Evolutionary conservation across 2,113 vertebrate species (phyloP).

Genomic region (Tylochromis polylepis): DNA sequence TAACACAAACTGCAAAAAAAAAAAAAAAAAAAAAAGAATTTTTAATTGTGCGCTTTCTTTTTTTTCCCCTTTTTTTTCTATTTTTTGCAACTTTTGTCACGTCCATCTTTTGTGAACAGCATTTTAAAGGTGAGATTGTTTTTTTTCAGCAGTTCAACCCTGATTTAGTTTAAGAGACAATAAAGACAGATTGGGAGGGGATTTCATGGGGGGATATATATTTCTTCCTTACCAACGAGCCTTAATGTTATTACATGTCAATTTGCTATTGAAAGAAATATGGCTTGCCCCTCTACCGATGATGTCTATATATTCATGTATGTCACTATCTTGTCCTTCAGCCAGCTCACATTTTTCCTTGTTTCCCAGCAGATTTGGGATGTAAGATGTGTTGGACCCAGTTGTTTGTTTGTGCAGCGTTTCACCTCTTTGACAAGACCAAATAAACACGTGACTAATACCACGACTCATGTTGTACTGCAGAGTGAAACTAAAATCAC

Average conservation of each 20-base stretch:
- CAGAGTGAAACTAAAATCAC: slow-evolving; percentile 24
- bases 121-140: slow-evolving; percentile 35
- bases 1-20: slow-evolving; percentile 23
- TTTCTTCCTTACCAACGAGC: slow-evolving; percentile 55
- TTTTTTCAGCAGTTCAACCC: slow-evolving; percentile 17
- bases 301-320: slow-evolving; percentile 22
- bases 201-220: slow-evolving; percentile 3
- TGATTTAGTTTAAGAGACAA: slow-evolving; percentile 4
- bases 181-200: neutral
- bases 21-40: neutral
- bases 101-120: slow-evolving; percentile 11
- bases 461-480: slow-evolving; percentile 40
- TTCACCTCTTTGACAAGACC: slow-evolving; percentile 66
- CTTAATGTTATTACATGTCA: slow-evolving; percentile 44
- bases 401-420: slow-evolving; percentile 44
- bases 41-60: neutral
- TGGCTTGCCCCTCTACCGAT: slow-evolving; percentile 10
- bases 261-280: slow-evolving; percentile 27
- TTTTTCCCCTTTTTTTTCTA: neutral
- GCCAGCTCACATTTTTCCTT: slow-evolving; percentile 13
- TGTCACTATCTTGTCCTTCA: slow-evolving; percentile 28
- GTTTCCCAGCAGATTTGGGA: slow-evolving; percentile 18
- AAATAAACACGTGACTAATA: slow-evolving; percentile 66
- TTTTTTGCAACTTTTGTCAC: slow-evolving; percentile 17
- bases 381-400: slow-evolving; percentile 39